A percentile compares a stretch with the other conserved stretches of the same genome.
These are phyloP conservation scores for Darwinula stevensoni DNA, from an alignment of 2,888 invertebrate genomes.

Conservation along the genomic window DNA sequence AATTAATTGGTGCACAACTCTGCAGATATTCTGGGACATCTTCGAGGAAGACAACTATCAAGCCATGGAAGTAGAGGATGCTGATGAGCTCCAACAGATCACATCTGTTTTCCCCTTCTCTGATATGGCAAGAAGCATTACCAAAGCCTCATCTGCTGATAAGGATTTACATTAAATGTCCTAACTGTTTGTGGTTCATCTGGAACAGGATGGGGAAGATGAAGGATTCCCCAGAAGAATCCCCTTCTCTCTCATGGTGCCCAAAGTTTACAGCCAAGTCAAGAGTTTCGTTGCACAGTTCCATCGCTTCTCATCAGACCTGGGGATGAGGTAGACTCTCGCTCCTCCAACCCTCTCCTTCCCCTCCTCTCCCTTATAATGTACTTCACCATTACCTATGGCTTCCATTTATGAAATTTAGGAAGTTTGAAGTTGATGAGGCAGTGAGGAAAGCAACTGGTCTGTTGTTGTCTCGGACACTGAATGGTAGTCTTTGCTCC, in stretches of 20 bases:
- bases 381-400: no score
- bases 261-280: slow-evolving; percentile 81
- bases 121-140: no score
- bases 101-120: no score
- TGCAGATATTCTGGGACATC: slow-evolving; percentile 61
- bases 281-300: slow-evolving; percentile 93
- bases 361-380: no score
- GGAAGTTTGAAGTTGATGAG: slow-evolving; percentile 50
- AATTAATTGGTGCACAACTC: no score
- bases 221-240: slow-evolving; percentile 37
- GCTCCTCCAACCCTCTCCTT: no score
- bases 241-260: slow-evolving; percentile 88
- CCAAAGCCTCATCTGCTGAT: no score
- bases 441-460: slow-evolving; percentile 71
- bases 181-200: no score
- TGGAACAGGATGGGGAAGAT: no score
- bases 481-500: slow-evolving; percentile 72
- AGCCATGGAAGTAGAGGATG: slow-evolving; percentile 22
- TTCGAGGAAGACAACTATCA: slow-evolving; percentile 76
- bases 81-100: neutral
- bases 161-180: no score
- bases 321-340: no score
- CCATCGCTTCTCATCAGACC: slow-evolving; percentile 72
- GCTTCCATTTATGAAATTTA: neutral
- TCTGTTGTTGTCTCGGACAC: slow-evolving; percentile 54